Percentiles rank a stretch among this genome's conserved stretches.
Evolutionary conservation across 2,888 invertebrate genomes (phyloP).

Genomic region (Eurytoma californica): DNA sequence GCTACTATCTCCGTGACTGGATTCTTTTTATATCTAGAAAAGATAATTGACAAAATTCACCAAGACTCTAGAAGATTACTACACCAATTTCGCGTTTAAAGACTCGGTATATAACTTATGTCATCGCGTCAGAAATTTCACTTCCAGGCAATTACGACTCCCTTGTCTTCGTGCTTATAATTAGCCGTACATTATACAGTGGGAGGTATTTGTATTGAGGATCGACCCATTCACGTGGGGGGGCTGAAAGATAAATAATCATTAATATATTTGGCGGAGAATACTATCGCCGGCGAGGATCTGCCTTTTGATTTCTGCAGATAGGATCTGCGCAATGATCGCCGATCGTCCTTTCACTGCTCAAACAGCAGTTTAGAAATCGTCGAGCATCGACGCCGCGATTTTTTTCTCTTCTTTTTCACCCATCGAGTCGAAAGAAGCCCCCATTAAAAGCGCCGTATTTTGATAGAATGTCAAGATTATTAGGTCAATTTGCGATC

Average conservation of each 20-base stretch:
- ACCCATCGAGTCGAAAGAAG: neutral
- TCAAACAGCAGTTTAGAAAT: neutral
- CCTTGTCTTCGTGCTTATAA: too few relatives aligned
- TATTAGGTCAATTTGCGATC: neutral
- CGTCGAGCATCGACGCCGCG: neutral
- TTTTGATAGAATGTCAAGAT: neutral
- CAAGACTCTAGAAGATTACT: too few relatives aligned
- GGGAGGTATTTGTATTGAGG: too few relatives aligned
- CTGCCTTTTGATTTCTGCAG: slow-evolving; percentile 1
- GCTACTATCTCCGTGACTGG: too few relatives aligned
- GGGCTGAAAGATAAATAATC: neutral
- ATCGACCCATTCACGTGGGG: too few relatives aligned
- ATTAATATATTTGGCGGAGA: neutral
- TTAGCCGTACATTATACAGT: too few relatives aligned
- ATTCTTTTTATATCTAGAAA: too few relatives aligned
- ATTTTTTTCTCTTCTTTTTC: neutral
- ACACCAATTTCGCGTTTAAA: too few relatives aligned
- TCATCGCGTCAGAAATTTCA: too few relatives aligned
- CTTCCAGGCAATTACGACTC: too few relatives aligned
- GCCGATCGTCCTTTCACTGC: neutral
- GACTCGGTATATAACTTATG: too few relatives aligned
- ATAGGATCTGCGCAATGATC: neutral
- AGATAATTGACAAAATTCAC: neutral
- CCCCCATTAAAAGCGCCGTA: neutral
- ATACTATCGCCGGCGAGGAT: neutral